Evolutionary conservation across 2,797 vertebrate genomes (phyloP), one percentile per base, ranked within the genome.

Genomic region (Ptychadena robeensis): DNA sequence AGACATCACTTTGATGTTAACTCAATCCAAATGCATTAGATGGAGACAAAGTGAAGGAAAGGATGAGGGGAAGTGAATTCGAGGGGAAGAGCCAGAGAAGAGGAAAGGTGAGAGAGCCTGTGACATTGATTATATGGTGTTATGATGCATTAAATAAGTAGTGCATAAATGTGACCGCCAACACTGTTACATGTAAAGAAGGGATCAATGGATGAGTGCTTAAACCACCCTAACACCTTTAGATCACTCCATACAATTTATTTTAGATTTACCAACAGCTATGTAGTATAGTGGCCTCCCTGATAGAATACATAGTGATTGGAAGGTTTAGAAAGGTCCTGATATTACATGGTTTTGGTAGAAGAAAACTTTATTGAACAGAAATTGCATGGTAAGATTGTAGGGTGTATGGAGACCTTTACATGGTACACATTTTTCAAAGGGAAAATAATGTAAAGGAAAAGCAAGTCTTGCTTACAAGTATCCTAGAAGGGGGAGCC

Each of bases 1-100:
- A 66, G 44, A 59, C 18, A 74, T 75, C 72, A 66, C 80, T 82
- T 82, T 82, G 71, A 82, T 75, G 70, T 82, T 82, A 73, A 82
- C 80, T 75, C 63, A 82, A 82, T 73, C 61, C 71, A 74, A 82
- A 82, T 82, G 64, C 80, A 71, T 80, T 70, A 80, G 25, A 80
- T 67, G 35, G 35, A 57, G 71, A 71, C 67, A 31, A 35, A 80
- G 34, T 14, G 67, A 34, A 80, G 67, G 37, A 53, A 35, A 70
- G 34, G 27, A 27, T 63, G 53, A 80, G 69, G 78, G 57, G 63
- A 71, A 61, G 31, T 68, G 72, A 61, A 57, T 32, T 59, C 59
- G 40, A 18, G 27, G 35, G 31, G 15, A 64, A 81, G 53, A 8
- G 44, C 27, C 35, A 22, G 53, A 38, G 30, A 35, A 31, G 31